phyloP scores from a whole-genome alignment of 2,888 invertebrate species.

The Drosophila hawaiiensis region DNA sequence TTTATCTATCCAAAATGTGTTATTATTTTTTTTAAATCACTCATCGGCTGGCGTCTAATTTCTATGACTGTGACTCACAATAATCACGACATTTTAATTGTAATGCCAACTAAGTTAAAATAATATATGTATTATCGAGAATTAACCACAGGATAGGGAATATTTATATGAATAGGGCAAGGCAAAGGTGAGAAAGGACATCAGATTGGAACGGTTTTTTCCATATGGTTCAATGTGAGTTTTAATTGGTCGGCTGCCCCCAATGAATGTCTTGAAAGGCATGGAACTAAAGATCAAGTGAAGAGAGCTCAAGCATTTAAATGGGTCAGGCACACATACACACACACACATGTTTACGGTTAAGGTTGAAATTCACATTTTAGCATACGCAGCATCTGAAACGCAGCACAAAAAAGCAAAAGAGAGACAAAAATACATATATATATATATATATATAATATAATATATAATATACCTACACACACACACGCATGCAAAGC shows the following conservation, averaged over 20 bases:
- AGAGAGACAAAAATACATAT: neutral
- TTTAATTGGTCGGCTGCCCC: neutral
- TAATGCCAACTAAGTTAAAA: neutral
- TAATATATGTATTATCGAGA: neutral
- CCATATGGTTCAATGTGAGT: neutral
- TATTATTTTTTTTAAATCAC: neutral
- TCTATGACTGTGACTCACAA: neutral
- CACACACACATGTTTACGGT: neutral
- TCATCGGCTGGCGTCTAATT: neutral
- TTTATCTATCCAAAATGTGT: neutral
- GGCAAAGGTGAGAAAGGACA: neutral
- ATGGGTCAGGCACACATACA: conserved; percentile 43
- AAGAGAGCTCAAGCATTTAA: conserved; percentile 27
- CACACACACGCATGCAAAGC: neutral
- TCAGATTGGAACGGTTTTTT: neutral
- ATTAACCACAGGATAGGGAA: neutral
- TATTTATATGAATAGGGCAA: neutral
- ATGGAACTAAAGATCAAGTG: conserved; percentile 11
- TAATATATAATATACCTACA: neutral
- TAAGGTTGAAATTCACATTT: conserved; percentile 43
- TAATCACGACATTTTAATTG: neutral
- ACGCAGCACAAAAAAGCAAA: conserved; percentile 8
- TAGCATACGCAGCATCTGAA: conserved; percentile 54
- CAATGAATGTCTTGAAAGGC: conserved; percentile 6
- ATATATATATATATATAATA: neutral